Percentiles rank a stretch among this genome's conserved stretches.
These are phyloP conservation scores for Myxocyprinus asiaticus DNA, from an alignment of 2,113 vertebrate genomes.

Conservation along the genomic window DNA sequence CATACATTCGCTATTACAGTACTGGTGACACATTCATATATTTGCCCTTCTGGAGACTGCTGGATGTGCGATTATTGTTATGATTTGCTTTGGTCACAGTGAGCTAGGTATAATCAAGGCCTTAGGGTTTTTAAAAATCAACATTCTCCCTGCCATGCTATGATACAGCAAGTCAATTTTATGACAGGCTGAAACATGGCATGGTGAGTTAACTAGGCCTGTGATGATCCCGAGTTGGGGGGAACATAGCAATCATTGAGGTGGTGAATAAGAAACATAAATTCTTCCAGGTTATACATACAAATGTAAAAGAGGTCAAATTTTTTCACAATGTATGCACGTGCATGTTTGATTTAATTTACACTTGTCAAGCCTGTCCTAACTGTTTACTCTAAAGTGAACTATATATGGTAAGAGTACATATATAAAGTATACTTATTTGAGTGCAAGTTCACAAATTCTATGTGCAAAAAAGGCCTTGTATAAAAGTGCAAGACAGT, in stretches of 20 bases:
- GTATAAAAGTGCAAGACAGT: no score
- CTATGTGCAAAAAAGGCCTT: no score
- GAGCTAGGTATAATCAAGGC: constrained; percentile 55
- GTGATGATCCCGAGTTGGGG: neutral
- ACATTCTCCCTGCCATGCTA: constrained; percentile 40
- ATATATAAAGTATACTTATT: no score
- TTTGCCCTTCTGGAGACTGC: neutral
- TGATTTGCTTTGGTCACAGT: constrained; percentile 56
- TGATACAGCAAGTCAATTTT: constrained; percentile 56
- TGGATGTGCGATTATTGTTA: constrained; percentile 47
- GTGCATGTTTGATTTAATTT: constrained; percentile 25
- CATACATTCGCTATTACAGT: constrained; percentile 44
- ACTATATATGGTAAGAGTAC: no score
- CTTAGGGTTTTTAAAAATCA: constrained; percentile 54
- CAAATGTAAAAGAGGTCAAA: constrained; percentile 26
- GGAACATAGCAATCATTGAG: constrained; percentile 29
- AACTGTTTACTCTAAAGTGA: no score
- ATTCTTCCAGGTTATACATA: constrained; percentile 34
- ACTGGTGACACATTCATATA: constrained; percentile 29
- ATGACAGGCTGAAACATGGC: constrained; percentile 52
- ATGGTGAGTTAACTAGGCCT: constrained; percentile 43
- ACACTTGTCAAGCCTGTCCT: constrained; percentile 9
- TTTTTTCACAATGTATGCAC: neutral
- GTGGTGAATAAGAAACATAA: constrained; percentile 23
- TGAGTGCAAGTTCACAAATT: no score